These are phyloP conservation scores for Leucoma salicis DNA, from an alignment of 2,888 invertebrate genomes.

Conservation along the genomic window DNA sequence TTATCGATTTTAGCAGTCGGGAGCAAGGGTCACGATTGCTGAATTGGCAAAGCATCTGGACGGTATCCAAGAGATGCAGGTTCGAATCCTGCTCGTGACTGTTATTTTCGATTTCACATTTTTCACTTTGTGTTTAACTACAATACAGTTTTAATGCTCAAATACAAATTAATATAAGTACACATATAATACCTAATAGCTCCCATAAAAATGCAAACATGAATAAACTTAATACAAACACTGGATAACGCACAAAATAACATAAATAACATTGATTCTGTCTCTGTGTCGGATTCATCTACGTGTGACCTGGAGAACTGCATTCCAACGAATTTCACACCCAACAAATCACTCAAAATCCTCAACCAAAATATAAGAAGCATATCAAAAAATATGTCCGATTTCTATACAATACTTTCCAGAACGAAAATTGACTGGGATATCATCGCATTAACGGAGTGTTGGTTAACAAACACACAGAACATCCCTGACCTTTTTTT, in stretches of 20 bases:
- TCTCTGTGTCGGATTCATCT: conserved; percentile 7
- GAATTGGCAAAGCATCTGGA: too few relatives aligned
- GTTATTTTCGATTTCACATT: too few relatives aligned
- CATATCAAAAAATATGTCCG: conserved; percentile 7
- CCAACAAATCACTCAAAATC: conserved; percentile 2
- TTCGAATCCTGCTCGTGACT: too few relatives aligned
- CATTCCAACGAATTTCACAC: neutral
- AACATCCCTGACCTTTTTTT: neutral
- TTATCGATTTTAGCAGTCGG: too few relatives aligned
- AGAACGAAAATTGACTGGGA: conserved; percentile 3
- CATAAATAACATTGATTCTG: neutral
- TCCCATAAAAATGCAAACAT: neutral
- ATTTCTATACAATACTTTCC: neutral
- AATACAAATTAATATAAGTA: neutral
- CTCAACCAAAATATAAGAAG: conserved; percentile 8
- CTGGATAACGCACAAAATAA: conserved; percentile 5
- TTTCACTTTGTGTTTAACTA: too few relatives aligned
- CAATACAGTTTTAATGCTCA: neutral
- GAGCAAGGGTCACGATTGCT: too few relatives aligned
- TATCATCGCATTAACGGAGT: conserved; percentile 6
- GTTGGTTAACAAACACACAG: conserved; percentile 5
- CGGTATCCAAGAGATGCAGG: too few relatives aligned
- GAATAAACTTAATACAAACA: neutral
- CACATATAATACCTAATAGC: too few relatives aligned
- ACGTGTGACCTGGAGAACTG: conserved; percentile 5